Evolutionary conservation across 2,888 invertebrate species (phyloP).

Genomic region (Chymomyza caudatula): DNA sequence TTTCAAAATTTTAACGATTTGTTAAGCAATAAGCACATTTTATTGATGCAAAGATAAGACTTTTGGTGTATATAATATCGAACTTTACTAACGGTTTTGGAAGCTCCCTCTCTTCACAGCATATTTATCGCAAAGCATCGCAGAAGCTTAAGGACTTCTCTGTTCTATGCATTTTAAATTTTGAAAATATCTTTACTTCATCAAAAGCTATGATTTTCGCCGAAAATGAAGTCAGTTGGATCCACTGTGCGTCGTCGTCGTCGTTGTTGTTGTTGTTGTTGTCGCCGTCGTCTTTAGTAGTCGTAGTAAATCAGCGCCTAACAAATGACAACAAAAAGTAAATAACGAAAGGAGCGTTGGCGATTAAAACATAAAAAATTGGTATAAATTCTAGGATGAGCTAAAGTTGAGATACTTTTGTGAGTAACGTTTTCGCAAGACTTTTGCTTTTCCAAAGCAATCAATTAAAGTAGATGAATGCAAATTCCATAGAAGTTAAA

Average conservation of each 20-base stretch:
- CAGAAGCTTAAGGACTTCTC: too few species aligned
- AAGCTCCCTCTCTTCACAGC: too few species aligned
- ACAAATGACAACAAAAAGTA: constrained; percentile 40
- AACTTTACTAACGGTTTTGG: too few species aligned
- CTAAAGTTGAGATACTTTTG: neutral
- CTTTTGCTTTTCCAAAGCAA: neutral
- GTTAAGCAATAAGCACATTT: too few species aligned
- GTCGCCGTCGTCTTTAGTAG: neutral
- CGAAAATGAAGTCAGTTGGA: too few species aligned
- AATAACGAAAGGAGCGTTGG: constrained; percentile 16
- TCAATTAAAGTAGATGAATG: neutral
- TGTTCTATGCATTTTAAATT: too few species aligned
- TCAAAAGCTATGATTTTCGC: too few species aligned
- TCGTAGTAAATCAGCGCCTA: constrained; percentile 54
- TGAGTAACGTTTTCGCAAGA: neutral
- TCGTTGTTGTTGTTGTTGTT: constrained; percentile 25
- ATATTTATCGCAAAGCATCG: too few species aligned
- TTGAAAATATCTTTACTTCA: neutral
- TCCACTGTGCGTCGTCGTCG: too few species aligned
- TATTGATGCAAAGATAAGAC: too few species aligned
- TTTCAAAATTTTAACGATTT: too few species aligned
- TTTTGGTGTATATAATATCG: too few species aligned
- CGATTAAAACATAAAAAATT: constrained; percentile 11
- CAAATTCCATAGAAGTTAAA: neutral
- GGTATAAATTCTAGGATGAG: neutral